Conservation (phyloP, 2,888 invertebrate genomes). For the Tortrix viridana region DNA sequence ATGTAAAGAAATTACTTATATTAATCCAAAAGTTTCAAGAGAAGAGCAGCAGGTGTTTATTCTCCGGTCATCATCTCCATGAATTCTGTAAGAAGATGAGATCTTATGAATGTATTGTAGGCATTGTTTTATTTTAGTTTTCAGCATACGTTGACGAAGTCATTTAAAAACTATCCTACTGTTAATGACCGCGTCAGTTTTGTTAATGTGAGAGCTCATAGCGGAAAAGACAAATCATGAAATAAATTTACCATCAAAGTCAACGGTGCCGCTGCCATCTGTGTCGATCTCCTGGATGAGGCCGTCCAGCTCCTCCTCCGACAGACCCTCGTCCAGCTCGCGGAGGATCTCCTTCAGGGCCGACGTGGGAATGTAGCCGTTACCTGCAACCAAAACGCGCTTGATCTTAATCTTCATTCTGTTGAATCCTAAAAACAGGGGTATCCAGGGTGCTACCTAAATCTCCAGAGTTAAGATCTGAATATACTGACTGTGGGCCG, state of each 20-base stretch:
- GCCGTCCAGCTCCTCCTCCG: constrained; percentile 96
- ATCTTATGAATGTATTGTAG: constrained; percentile 7
- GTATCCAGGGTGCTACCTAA: neutral
- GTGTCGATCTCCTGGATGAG: constrained; percentile 99
- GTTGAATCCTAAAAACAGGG: neutral
- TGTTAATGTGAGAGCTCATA: neutral
- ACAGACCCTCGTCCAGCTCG: constrained; percentile 97
- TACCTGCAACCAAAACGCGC: constrained; percentile 78
- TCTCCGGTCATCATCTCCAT: constrained; percentile 99
- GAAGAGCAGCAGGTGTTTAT: constrained; percentile 81
- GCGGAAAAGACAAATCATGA: neutral
- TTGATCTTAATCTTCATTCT: neutral
- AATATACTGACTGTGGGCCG: too few relatives aligned
- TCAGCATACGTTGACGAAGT: too few relatives aligned
- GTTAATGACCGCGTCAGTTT: too few relatives aligned
- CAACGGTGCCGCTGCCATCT: constrained; percentile 99
- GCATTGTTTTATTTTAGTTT: too few relatives aligned
- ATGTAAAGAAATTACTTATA: constrained; percentile 63
- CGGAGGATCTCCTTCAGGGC: constrained; percentile 97
- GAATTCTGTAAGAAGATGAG: constrained; percentile 89
- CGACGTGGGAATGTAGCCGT: constrained; percentile 96
- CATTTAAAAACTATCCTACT: too few relatives aligned
- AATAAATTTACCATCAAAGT: constrained; percentile 94
- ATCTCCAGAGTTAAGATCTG: too few relatives aligned
- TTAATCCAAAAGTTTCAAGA: constrained; percentile 69